Base-by-base conservation (phyloP, 2,888 invertebrate species). In the Hipparchia semele region DNA sequence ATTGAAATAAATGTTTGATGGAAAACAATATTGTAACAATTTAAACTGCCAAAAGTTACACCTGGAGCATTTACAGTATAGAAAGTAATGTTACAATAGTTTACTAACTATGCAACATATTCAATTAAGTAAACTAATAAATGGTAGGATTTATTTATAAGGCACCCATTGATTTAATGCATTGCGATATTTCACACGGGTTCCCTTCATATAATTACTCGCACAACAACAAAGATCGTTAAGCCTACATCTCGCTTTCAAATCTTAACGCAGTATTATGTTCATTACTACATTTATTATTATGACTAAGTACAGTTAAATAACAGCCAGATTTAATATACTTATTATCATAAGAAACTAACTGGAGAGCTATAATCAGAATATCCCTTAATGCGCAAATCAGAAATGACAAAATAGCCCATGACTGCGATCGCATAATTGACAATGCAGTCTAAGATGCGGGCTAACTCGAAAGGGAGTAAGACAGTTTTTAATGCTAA, bases 121-220 rank as follows among this genome's bases (percentile, higher is more conserved):
- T 51, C 33, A 46, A 64, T 68, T 62, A 39, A 51, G 49, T 54
- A 59, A 58, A 61, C 61, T 13, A 68, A 66, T 49, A 49, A 62
- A 0, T 23, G 23, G 54, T 39, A 46, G 59, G 13, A 70, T 70
- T 70, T 70, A 72, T 70, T 53, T 72, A 68, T 74, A 64, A 66
- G 45, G 33, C 53, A 33, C 62, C 67, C 46, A 76, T 74, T 75
- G 69, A 76, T 79, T 77, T 73, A 71, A 76, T 77, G 77, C 77
- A 73, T 69, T 74, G 68, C 62, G 62, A 74, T 77, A 78, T 79
- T 78, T 79, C 72, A 79, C 74, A 74, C 76, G 79, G 73, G 74
- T 77, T 77, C 49, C 77, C 76, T 77, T 75, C 76, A 76, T 69
- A 74, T 80, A 81, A 81, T 81, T 81, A 79, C 76, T 76, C 75